A percentile compares a stretch with the other conserved stretches of the same genome.
phyloP scores from a whole-genome alignment of 2,113 vertebrate species.

The Ancistrus triradiatus region DNA sequence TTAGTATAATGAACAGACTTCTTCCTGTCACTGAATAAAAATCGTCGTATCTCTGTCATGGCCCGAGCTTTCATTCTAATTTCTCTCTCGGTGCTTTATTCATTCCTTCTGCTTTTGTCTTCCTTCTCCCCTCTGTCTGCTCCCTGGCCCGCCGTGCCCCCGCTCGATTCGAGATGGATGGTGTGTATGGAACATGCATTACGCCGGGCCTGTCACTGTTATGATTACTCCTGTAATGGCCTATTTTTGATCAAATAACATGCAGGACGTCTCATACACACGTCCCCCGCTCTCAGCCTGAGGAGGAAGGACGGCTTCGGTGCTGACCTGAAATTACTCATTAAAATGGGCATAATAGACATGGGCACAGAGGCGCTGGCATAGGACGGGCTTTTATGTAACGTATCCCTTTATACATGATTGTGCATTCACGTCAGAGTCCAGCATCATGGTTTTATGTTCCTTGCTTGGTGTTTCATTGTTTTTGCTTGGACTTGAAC shows the following conservation, averaged over 20 bases:
- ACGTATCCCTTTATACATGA: no score
- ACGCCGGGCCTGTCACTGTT: slow-evolving; percentile 47
- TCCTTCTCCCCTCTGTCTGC: slow-evolving; percentile 42
- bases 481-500: no score
- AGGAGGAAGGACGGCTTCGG: slow-evolving; percentile 47
- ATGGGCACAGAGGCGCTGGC: slow-evolving; percentile 51
- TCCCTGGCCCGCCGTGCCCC: slow-evolving; percentile 26
- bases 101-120: slow-evolving; percentile 39
- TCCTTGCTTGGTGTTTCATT: no score
- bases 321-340: slow-evolving; percentile 57
- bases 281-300: slow-evolving; percentile 44
- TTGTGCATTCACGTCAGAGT: no score
- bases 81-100: slow-evolving; percentile 40
- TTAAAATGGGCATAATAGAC: slow-evolving; percentile 66
- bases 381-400: slow-evolving; percentile 20
- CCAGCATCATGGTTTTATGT: no score
- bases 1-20: slow-evolving; percentile 51
- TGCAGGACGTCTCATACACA: slow-evolving; percentile 52
- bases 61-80: slow-evolving; percentile 49
- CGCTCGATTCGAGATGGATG: slow-evolving; percentile 38
- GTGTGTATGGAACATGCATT: slow-evolving; percentile 44
- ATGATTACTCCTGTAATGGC: slow-evolving; percentile 53
- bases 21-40: slow-evolving; percentile 35
- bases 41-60: slow-evolving; percentile 36
- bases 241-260: slow-evolving; percentile 60